These are phyloP conservation scores for Paramuricea clavata DNA, from an alignment of 92 coral and sea anemone species.

Conservation along the genomic window DNA sequence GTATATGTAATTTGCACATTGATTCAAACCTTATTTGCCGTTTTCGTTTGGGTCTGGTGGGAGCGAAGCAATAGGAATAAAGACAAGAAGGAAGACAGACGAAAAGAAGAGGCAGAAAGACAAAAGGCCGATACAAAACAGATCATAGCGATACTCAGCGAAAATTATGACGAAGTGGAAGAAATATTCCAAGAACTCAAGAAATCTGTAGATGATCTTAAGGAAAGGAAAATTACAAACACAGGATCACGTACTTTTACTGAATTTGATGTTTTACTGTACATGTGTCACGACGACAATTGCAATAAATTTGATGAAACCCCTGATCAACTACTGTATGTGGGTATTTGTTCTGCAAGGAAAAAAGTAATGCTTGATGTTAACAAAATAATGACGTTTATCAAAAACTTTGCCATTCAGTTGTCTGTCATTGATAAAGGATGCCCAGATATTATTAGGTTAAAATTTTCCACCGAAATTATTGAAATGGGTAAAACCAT, in stretches of 20 bases:
- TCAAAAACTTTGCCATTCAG: constrained; percentile 39
- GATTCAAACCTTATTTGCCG: neutral
- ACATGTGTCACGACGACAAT: constrained; percentile 36
- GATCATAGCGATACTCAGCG: constrained; percentile 28
- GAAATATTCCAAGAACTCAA: neutral
- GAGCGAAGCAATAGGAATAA: neutral
- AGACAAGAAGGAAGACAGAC: neutral
- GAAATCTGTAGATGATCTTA: neutral
- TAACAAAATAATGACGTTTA: constrained; percentile 15
- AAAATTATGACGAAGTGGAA: constrained; percentile 19
- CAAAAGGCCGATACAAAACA: constrained; percentile 24
- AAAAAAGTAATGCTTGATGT: neutral
- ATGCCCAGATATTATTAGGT: constrained; percentile 41
- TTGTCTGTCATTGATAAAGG: constrained; percentile 28
- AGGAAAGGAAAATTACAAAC: neutral
- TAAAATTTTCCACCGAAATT: constrained; percentile 32
- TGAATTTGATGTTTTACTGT: constrained; percentile 56
- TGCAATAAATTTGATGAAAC: neutral
- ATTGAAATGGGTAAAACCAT: constrained; percentile 42
- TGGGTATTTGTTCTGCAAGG: neutral
- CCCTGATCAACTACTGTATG: neutral
- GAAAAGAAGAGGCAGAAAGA: neutral
- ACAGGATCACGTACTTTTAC: neutral
- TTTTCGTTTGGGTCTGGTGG: constrained; percentile 1
- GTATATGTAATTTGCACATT: neutral